Base-by-base conservation (phyloP, 2,113 vertebrate species). In the Hippocampus abdominalis region DNA sequence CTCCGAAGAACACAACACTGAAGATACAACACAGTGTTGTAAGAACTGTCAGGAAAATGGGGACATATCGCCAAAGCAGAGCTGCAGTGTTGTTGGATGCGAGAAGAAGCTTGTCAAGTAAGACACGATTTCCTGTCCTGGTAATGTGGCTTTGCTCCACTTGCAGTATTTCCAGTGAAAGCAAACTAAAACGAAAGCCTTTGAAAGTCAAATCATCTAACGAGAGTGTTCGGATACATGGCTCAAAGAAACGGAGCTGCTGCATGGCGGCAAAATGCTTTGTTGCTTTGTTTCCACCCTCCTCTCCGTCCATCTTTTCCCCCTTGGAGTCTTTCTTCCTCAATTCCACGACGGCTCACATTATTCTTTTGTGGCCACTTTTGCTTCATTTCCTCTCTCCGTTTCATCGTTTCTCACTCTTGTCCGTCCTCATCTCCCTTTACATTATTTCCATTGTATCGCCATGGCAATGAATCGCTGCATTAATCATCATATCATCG, bases 401-500 rank as follows among this genome's bases (percentile, higher is more conserved):
- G 32, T 65, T 66, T 57, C 46, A 42, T 42, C 12, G 23, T 57
- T 40, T 39, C 51, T 46, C 61, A 7, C 2, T 62, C 42, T 44
- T 21, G 36, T 64, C 59, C 59, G 56, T 66, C 65, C 57, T 51
- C 21, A 40, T 66, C 68, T 44, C 42, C 36, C 51, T 69, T 73
- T 76, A 72, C 69, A 76, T 70, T 89, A 88, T 87, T 88, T 86
- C 79, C 82, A 88, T 77, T 68, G 29, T 74, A 88, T 88, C 78
- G 67, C 84, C 82, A 84, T 81, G 86, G 86, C 74, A 82, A 90
- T 87, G 86, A 88, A 84, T 83, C 77, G 79, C 87, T 80, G 78
- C 75, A 69, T 89, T 88, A 90, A 90, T 90, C 86, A 89, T 86
- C 84, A 79, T 82, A 87, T 88, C 59, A 76, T 86, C 29, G 20